These are phyloP conservation scores for Deroptyus accipitrinus DNA, from an alignment of 2,113 vertebrate species.

Conservation along the genomic window DNA sequence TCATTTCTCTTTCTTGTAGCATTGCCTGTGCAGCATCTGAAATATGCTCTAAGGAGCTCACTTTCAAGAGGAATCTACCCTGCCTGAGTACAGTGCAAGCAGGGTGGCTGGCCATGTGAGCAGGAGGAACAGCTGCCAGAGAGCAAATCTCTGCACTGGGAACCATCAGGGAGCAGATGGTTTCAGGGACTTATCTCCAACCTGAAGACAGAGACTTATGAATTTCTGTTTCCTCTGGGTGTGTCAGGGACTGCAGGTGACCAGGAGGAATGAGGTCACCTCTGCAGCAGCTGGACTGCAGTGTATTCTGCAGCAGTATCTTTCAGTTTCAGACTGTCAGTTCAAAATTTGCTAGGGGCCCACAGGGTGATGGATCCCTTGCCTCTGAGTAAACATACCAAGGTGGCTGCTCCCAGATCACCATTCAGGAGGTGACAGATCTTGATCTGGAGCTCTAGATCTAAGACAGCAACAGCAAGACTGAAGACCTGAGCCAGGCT, in stretches of 20 bases:
- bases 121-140: neutral
- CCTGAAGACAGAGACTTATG: neutral
- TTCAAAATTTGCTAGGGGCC: neutral
- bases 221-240: neutral
- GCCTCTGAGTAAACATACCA: neutral
- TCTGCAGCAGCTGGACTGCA: accelerated
- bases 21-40: neutral
- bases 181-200: neutral
- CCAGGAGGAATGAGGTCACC: neutral
- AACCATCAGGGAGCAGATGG: neutral
- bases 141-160: neutral
- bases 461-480: neutral
- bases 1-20: neutral
- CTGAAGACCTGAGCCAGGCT: neutral
- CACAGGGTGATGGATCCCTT: neutral
- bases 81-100: accelerated
- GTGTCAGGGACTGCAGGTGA: neutral
- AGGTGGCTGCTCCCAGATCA: neutral
- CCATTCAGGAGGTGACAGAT: neutral
- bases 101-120: accelerated
- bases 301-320: neutral
- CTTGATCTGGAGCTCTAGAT: neutral
- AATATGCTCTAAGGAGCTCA: neutral
- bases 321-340: neutral
- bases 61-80: neutral